Conservation (phyloP, 2,113 vertebrate genomes). For the Clarias macrocephalus region DNA sequence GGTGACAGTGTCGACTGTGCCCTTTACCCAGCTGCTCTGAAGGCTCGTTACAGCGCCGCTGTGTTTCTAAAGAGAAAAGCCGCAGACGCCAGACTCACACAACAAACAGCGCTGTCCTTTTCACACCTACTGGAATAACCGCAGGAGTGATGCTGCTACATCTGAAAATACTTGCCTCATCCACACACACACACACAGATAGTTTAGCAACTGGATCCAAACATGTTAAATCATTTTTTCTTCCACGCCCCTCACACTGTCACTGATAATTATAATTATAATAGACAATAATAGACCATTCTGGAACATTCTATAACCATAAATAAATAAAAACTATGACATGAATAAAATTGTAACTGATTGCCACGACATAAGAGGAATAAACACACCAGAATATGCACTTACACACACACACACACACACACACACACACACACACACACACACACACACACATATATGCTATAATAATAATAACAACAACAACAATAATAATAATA, state of each 20-base stretch:
- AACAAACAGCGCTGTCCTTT: constrained; percentile 42
- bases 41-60: constrained; percentile 24
- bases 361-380: no score
- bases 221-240: no score
- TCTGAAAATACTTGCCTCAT: neutral
- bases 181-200: neutral
- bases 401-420: neutral
- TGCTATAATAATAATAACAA: no score
- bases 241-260: no score
- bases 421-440: neutral
- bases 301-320: neutral
- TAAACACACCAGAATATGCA: neutral
- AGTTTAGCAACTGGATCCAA: no score
- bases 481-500: no score
- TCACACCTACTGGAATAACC: constrained; percentile 31
- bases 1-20: constrained; percentile 33
- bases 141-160: neutral
- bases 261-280: no score
- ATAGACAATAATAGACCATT: no score
- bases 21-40: constrained; percentile 37
- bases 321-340: neutral
- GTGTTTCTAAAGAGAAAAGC: constrained; percentile 31
- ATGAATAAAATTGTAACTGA: neutral
- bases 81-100: constrained; percentile 25
- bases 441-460: neutral